A percentile compares a stretch with the other conserved stretches of the same genome.
phyloP scores from a whole-genome alignment of 1,140 invertebrate species.

The Neoseiulus cucumeris region DNA sequence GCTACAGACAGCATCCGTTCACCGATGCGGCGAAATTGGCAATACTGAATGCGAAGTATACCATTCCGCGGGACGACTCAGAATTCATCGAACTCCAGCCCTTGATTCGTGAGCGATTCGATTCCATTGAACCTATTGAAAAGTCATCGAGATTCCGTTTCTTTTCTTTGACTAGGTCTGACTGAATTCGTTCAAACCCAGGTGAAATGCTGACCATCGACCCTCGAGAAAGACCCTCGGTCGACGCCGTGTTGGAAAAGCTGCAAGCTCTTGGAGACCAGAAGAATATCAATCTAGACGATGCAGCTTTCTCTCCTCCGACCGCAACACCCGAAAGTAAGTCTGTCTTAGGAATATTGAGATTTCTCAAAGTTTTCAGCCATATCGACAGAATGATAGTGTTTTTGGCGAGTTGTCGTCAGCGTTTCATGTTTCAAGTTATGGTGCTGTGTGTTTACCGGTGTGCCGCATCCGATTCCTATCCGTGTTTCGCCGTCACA shows the following conservation, averaged over 20 bases:
- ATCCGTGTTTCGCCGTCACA: too few relatives aligned
- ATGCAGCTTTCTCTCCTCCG: constrained; percentile 20
- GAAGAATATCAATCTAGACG: constrained; percentile 50
- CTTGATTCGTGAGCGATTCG: constrained; percentile 50
- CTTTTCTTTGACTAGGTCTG: neutral
- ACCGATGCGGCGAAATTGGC: constrained; percentile 83
- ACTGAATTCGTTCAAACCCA: constrained; percentile 23
- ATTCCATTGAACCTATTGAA: neutral
- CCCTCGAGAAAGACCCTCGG: constrained; percentile 50
- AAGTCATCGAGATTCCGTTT: neutral
- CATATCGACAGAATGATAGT: too few relatives aligned
- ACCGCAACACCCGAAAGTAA: too few relatives aligned
- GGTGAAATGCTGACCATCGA: constrained; percentile 58
- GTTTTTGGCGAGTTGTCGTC: too few relatives aligned
- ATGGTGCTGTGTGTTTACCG: too few relatives aligned
- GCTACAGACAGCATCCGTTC: constrained; percentile 87
- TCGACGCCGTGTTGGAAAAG: constrained; percentile 55
- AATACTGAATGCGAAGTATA: constrained; percentile 89
- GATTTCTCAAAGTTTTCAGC: too few relatives aligned
- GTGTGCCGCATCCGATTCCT: too few relatives aligned
- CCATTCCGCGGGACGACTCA: constrained; percentile 53
- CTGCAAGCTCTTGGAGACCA: constrained; percentile 67
- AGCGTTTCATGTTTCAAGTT: too few relatives aligned
- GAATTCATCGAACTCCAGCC: constrained; percentile 66
- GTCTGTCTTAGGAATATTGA: too few relatives aligned